These are phyloP conservation scores for Cladorhizidae sp. DNA, from an alignment of 37 sponge, comb jelly and placozoan species.

Conservation along the genomic window DNA sequence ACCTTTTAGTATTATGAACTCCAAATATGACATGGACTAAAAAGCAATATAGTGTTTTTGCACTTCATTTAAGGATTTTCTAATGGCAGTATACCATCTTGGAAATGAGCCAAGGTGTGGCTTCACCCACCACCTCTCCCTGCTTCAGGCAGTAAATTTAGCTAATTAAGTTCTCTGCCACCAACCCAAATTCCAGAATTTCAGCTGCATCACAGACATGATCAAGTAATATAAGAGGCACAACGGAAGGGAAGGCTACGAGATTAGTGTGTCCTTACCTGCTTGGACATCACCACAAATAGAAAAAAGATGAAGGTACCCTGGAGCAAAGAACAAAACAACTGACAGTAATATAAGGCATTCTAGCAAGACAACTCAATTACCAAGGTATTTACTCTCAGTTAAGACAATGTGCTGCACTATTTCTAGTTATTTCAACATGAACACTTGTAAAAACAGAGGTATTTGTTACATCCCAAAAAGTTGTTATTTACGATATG, in stretches of 20 bases:
- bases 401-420: background rate
- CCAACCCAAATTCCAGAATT: too few relatives aligned
- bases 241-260: background rate
- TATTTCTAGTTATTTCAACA: too few relatives aligned
- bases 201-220: background rate
- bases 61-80: too few relatives aligned
- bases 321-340: slow-evolving; percentile 6
- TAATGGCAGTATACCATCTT: too few relatives aligned
- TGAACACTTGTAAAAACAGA: background rate
- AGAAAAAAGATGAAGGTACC: slow-evolving; percentile 38
- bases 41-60: too few relatives aligned
- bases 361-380: background rate
- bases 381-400: background rate
- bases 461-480: background rate
- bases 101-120: too few relatives aligned
- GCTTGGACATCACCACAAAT: slow-evolving; percentile 37
- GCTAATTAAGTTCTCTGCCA: too few relatives aligned
- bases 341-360: background rate
- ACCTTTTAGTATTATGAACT: too few relatives aligned
- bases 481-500: too few relatives aligned
- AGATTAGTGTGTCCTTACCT: background rate
- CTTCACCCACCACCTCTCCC: too few relatives aligned
- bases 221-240: background rate
- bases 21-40: too few relatives aligned
- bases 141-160: too few relatives aligned